Evolutionary conservation across 2,797 vertebrate genomes (phyloP).

Genomic region (Octomys mimax): DNA sequence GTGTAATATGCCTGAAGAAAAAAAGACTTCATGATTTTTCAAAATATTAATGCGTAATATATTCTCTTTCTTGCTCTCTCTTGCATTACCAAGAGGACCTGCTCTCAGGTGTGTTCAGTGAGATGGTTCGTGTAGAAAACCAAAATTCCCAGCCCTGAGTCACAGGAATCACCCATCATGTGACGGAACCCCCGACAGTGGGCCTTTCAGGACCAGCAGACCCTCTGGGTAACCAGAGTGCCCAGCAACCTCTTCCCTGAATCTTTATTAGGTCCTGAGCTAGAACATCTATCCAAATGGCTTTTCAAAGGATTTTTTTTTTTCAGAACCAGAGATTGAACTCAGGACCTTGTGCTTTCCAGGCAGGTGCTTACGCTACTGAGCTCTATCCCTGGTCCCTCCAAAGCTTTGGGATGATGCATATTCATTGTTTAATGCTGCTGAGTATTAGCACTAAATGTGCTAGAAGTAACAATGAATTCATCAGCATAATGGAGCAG

Average conservation of each 20-base stretch:
- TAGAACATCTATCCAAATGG: not conserved
- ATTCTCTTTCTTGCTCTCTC: too few relatives aligned
- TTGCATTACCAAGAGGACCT: not conserved
- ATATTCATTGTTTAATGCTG: not conserved
- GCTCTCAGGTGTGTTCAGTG: not conserved
- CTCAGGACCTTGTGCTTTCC: too few relatives aligned
- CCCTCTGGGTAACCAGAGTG: not conserved
- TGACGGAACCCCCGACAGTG: not conserved
- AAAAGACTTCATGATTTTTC: too few relatives aligned
- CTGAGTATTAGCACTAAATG: not conserved
- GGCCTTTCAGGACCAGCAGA: fast-evolving
- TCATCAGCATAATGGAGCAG: not conserved
- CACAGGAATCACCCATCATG: not conserved
- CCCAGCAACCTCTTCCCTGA: not conserved
- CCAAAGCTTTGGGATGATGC: not conserved
- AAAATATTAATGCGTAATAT: too few relatives aligned
- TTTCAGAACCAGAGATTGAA: too few relatives aligned
- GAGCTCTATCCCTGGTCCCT: too few relatives aligned
- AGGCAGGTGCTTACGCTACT: too few relatives aligned
- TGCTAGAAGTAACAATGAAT: not conserved
- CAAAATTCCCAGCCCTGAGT: not conserved
- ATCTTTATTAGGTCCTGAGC: not conserved
- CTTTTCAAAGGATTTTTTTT: not conserved
- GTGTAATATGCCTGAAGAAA: too few relatives aligned
- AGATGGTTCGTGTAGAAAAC: not conserved